Conservation (phyloP, 30 jellyfish, hydroid and myxozoan genomes). For the Hydra vulgaris region DNA sequence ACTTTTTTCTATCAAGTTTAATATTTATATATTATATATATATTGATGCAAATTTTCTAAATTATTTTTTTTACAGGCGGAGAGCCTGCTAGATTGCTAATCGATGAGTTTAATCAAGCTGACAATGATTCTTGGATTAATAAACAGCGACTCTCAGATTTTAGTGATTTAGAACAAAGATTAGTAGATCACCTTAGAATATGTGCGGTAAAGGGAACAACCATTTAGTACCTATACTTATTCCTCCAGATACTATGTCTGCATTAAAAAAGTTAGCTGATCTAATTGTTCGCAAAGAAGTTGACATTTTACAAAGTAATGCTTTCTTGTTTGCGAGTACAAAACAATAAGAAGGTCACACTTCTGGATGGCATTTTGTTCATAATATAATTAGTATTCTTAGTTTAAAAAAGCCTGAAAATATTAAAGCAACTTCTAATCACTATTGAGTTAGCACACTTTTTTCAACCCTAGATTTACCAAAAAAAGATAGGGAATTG, state of each 20-base stretch:
- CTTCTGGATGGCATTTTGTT: conserved; percentile 21
- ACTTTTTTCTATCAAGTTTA: too few relatives aligned
- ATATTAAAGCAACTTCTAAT: conserved; percentile 16
- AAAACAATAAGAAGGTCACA: conserved; percentile 9
- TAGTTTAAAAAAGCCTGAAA: conserved; percentile 19
- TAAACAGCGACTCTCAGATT: not conserved
- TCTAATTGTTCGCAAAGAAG: not conserved
- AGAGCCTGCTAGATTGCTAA: conserved; percentile 16
- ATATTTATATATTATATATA: too few relatives aligned
- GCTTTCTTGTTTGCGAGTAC: conserved; percentile 4
- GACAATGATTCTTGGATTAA: conserved; percentile 5
- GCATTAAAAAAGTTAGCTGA: conserved; percentile 4
- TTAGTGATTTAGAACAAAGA: conserved; percentile 2
- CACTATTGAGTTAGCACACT: conserved; percentile 19
- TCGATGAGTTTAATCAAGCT: conserved; percentile 15
- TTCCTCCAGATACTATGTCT: conserved; percentile 13
- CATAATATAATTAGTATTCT: conserved; percentile 4
- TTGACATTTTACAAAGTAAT: not conserved
- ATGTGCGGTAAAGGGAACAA: conserved; percentile 19
- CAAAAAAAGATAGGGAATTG: conserved; percentile 2
- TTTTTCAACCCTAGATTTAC: conserved; percentile 13
- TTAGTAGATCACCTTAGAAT: not conserved
- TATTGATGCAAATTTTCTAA: not conserved
- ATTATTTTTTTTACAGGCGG: not conserved
- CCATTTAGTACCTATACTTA: conserved; percentile 17